These are phyloP conservation scores for Polyergus mexicanus DNA, from an alignment of 1,140 invertebrate genomes.

Conservation along the genomic window DNA sequence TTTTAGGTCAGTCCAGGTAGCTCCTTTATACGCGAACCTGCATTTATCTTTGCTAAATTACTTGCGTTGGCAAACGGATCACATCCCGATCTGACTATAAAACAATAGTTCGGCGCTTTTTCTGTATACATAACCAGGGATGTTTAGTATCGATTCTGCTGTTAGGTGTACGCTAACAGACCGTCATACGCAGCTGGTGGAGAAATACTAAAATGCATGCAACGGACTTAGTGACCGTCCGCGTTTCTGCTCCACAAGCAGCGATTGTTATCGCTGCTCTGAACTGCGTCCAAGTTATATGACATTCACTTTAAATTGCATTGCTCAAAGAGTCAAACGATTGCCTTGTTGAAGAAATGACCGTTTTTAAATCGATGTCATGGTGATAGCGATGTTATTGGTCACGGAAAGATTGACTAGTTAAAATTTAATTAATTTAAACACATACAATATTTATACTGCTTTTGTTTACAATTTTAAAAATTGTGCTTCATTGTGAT, in stretches of 20 bases:
- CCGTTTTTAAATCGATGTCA: slow-evolving; percentile 31
- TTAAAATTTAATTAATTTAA: slow-evolving; percentile 1
- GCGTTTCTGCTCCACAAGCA: slow-evolving; percentile 5
- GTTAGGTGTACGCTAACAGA: slow-evolving; percentile 57
- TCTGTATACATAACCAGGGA: slow-evolving; percentile 42
- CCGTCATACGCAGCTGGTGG: slow-evolving; percentile 42
- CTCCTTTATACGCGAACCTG: slow-evolving; percentile 63
- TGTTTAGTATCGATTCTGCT: slow-evolving; percentile 62
- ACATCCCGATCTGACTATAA: slow-evolving; percentile 33
- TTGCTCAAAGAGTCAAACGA: slow-evolving; percentile 28
- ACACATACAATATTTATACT: too few species aligned
- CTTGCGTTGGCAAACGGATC: slow-evolving; percentile 69
- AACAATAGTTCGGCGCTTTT: slow-evolving; percentile 66
- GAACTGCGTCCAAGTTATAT: slow-evolving; percentile 44
- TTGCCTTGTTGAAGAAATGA: slow-evolving; percentile 41
- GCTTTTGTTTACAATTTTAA: too few species aligned
- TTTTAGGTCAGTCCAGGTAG: slow-evolving; percentile 48
- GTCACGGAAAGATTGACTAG: not conserved
- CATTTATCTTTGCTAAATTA: slow-evolving; percentile 69
- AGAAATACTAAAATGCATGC: slow-evolving; percentile 61
- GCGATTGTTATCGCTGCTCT: slow-evolving; percentile 20
- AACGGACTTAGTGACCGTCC: slow-evolving; percentile 39
- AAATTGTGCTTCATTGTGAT: too few species aligned
- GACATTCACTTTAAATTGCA: slow-evolving; percentile 44
- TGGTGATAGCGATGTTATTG: not conserved